Conservation (phyloP, 2,113 vertebrate species). For the Lophius piscatorius region DNA sequence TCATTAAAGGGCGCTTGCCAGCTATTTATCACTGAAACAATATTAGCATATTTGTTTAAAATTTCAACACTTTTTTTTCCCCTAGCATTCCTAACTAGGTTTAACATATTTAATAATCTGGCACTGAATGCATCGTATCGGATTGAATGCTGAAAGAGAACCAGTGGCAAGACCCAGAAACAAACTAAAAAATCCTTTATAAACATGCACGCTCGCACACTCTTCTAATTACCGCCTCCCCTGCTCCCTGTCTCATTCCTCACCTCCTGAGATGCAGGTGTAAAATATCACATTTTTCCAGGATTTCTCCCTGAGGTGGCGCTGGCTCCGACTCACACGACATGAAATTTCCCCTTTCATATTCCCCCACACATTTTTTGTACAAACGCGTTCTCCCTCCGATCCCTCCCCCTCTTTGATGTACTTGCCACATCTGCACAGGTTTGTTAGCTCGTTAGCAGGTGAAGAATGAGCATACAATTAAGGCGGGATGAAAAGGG, state of each 20-base stretch:
- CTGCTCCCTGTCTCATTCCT: conserved; percentile 60
- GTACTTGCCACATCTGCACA: conserved; percentile 79
- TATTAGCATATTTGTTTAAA: conserved; percentile 75
- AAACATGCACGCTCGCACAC: conserved; percentile 42
- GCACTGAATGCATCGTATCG: conserved; percentile 54
- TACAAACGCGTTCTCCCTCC: conserved; percentile 78
- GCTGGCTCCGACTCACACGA: conserved; percentile 81
- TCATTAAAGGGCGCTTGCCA: conserved; percentile 70
- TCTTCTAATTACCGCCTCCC: conserved; percentile 73
- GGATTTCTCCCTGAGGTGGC: conserved; percentile 82
- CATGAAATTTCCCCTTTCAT: conserved; percentile 78
- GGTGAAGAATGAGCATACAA: conserved; percentile 75
- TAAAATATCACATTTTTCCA: conserved; percentile 85
- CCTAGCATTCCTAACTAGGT: conserved; percentile 60
- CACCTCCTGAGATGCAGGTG: conserved; percentile 81
- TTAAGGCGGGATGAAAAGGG: conserved; percentile 64
- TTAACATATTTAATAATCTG: conserved; percentile 73
- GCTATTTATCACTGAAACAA: conserved; percentile 71
- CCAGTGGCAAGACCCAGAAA: conserved; percentile 74
- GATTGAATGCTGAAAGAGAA: conserved; percentile 72
- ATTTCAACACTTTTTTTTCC: conserved; percentile 61
- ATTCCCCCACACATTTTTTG: conserved; percentile 66
- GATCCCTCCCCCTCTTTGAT: conserved; percentile 74
- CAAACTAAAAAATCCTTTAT: conserved; percentile 62
- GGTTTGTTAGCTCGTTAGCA: conserved; percentile 79